Conservation (phyloP, 2,797 vertebrate genomes). For the Schizopygopsis pylzovi region DNA sequence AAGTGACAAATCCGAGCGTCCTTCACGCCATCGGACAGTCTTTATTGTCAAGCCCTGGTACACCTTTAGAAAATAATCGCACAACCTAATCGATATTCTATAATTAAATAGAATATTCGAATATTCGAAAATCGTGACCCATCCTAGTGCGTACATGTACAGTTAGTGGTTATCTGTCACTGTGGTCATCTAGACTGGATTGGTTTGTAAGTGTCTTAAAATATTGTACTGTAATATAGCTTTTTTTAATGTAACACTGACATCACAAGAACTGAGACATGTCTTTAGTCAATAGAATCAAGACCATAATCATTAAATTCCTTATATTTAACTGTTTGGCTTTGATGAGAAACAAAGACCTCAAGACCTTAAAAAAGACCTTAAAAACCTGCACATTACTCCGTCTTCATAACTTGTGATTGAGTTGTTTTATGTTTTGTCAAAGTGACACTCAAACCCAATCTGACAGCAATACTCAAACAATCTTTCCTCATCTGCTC, state of each 20-base stretch:
- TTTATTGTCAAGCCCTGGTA: no score
- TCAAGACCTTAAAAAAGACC: background rate
- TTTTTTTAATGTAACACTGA: background rate
- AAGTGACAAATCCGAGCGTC: no score
- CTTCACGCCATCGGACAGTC: no score
- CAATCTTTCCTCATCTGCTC: background rate
- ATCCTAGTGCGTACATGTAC: no score
- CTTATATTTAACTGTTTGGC: background rate
- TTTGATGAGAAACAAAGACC: background rate
- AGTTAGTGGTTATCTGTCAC: background rate
- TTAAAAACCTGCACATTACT: background rate
- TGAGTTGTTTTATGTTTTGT: conserved; percentile 20
- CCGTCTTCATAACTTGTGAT: conserved; percentile 11
- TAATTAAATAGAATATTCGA: no score
- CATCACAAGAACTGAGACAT: background rate
- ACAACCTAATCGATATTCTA: no score
- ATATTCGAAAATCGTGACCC: no score
- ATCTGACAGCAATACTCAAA: conserved; percentile 46
- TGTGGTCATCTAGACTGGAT: background rate
- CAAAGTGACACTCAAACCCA: conserved; percentile 42
- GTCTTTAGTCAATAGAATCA: background rate
- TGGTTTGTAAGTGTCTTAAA: background rate
- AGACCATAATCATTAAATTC: background rate
- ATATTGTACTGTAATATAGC: background rate
- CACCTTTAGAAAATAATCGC: no score